A percentile compares a stretch with the other conserved stretches of the same genome.
Evolutionary conservation across 2,888 invertebrate genomes (phyloP).

Genomic region (Phymatocera aterrima): DNA sequence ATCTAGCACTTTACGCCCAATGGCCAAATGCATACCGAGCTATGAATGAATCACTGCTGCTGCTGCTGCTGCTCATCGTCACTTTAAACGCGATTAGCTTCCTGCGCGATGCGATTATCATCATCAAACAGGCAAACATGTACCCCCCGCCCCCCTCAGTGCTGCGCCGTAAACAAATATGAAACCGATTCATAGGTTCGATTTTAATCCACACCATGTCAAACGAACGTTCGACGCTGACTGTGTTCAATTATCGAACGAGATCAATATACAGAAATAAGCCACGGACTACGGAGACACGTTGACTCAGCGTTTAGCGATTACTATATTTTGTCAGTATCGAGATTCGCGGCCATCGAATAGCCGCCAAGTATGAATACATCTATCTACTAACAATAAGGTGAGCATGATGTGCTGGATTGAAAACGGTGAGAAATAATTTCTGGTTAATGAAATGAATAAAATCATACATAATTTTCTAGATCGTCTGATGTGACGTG

Average conservation of each 20-base stretch:
- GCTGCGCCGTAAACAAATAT: neutral
- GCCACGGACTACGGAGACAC: neutral
- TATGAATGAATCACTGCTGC: neutral
- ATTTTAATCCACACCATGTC: neutral
- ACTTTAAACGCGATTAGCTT: constrained; percentile 5
- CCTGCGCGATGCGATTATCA: neutral
- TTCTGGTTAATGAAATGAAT: constrained; percentile 19
- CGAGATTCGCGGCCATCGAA: too few species aligned
- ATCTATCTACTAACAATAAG: too few species aligned
- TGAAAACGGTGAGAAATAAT: neutral
- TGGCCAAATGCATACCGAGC: neutral
- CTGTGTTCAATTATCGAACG: neutral
- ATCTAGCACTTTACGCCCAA: constrained; percentile 3
- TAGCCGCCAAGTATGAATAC: too few species aligned
- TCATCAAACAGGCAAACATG: neutral
- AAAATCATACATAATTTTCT: constrained; percentile 24
- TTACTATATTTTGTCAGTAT: too few species aligned
- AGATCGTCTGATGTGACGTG: constrained; percentile 29
- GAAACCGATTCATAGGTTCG: neutral
- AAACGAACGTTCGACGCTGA: neutral
- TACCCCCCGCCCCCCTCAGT: neutral
- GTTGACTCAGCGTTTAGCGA: neutral
- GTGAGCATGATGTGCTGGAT: too few species aligned
- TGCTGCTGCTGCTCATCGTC: neutral
- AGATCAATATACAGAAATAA: neutral